Base-by-base conservation (phyloP, 2,888 invertebrate species). In the Volucella inanis region DNA sequence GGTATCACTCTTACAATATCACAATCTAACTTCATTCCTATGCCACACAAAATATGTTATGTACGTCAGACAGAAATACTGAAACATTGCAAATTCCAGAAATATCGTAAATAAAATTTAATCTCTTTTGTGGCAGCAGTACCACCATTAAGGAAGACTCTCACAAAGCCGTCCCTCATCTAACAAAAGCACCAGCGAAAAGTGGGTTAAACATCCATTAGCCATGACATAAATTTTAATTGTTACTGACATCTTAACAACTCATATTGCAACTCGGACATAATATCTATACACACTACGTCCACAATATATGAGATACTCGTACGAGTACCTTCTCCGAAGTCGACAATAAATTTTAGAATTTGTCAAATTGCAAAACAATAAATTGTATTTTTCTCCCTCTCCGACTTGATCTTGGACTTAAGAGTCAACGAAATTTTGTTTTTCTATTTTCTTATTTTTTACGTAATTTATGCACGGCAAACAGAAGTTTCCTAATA, bases 171-270 rank as follows among this genome's bases (percentile, higher is more conserved):
- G 45, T 59, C 38, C 38, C 45, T 1, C 52, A 14, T 38, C 41
- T 12, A 15, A 57, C 39, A 61, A 45, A 14, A 41, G 12, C 52
- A 22, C 0, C 49, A 1, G 11, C 43, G 6, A 50, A 65, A 84
- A 84, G 70, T 84, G 59, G 83, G 83, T 83, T 78, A 83, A 84
- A 64, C 54, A 70, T 52, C 68, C 74, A 84, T 65, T 70, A 57
- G 78, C 55, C 41, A 71, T 64, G 55, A 55, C 59, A 84, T 84
- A 84, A 65, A 84, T 84, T 84, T 75, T 70, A 83, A 79, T 79
- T 75, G 64, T 59, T 70, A 52, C 64, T 64, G 79, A 84, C 83
- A 79, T 41, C 47, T 68, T 59, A 64, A 57, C 78, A 79, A 18
- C 74, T 59, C 52, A 67, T 71, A 54, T 64, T 54, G 47, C 54